These are phyloP conservation scores for Dryoscopus gambensis DNA, from an alignment of 2,113 vertebrate species.

Conservation along the genomic window DNA sequence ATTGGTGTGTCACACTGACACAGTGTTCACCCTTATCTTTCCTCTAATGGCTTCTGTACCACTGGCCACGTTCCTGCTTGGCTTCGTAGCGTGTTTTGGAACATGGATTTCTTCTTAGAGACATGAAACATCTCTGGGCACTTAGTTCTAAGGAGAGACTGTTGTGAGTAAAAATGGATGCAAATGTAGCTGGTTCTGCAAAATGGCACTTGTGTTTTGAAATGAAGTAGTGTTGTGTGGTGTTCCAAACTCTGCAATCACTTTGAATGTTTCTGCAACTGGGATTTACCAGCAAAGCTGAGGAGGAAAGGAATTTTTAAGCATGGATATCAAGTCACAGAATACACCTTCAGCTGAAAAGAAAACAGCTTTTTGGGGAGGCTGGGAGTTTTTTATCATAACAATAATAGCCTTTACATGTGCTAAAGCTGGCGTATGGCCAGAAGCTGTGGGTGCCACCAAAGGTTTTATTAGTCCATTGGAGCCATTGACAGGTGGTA, in stretches of 20 bases:
- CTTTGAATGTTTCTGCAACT: neutral
- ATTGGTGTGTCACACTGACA: neutral
- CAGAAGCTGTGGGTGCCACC: neutral
- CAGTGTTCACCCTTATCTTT: neutral
- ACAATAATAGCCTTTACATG: neutral
- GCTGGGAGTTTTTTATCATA: neutral
- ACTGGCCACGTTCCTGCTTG: neutral
- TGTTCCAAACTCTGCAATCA: neutral
- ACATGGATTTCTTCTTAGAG: neutral
- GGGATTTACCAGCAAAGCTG: neutral
- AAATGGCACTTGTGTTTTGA: neutral
- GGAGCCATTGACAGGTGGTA: neutral
- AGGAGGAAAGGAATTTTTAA: neutral
- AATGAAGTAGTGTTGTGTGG: neutral
- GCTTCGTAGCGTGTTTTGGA: rapidly evolving
- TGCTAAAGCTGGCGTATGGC: neutral
- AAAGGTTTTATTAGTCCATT: neutral
- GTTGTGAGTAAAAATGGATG: neutral
- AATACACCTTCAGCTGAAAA: neutral
- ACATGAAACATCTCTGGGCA: neutral
- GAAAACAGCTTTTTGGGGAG: neutral
- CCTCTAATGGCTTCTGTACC: neutral
- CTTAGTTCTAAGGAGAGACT: neutral
- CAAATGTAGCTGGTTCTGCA: conserved; percentile 1
- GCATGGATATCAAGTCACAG: neutral